These are phyloP conservation scores for Enteromius radiatus DNA, from an alignment of 2,797 vertebrate species.

Conservation along the genomic window DNA sequence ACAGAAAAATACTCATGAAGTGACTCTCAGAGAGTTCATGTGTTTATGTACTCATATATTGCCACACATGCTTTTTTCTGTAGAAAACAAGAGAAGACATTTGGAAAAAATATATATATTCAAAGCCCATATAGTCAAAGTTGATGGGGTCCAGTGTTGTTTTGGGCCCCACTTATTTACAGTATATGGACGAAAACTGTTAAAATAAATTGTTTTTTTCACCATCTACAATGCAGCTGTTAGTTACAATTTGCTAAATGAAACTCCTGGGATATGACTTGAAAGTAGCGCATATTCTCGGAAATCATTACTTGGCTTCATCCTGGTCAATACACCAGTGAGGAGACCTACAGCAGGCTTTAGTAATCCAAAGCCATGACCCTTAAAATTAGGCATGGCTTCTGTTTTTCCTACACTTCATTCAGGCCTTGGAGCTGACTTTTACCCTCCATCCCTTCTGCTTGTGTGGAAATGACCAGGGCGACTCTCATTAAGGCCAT, in stretches of 20 bases:
- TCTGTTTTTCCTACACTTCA: slow-evolving; percentile 7
- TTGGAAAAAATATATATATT: no score
- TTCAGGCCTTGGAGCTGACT: slow-evolving; percentile 12
- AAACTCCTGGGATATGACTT: not conserved
- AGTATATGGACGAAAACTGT: not conserved
- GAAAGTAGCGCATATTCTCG: not conserved
- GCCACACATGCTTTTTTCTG: not conserved
- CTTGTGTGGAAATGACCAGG: slow-evolving; percentile 16
- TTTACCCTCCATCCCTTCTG: slow-evolving; percentile 6
- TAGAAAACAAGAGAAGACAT: no score
- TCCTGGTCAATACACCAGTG: not conserved
- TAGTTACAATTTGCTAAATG: not conserved
- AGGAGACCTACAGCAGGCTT: slow-evolving; percentile 26
- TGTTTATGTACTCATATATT: not conserved
- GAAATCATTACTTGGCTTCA: not conserved
- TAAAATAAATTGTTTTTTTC: no score
- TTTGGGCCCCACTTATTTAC: not conserved
- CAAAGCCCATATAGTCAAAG: not conserved
- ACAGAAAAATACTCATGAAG: not conserved
- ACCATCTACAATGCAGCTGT: not conserved
- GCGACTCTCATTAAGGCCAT: slow-evolving; percentile 26
- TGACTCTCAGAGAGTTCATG: not conserved
- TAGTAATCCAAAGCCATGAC: not conserved
- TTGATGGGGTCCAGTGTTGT: not conserved
- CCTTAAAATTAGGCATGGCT: slow-evolving; percentile 22